Conservation (phyloP, 1,140 invertebrate genomes). For the Caenorhabditis latens region DNA sequence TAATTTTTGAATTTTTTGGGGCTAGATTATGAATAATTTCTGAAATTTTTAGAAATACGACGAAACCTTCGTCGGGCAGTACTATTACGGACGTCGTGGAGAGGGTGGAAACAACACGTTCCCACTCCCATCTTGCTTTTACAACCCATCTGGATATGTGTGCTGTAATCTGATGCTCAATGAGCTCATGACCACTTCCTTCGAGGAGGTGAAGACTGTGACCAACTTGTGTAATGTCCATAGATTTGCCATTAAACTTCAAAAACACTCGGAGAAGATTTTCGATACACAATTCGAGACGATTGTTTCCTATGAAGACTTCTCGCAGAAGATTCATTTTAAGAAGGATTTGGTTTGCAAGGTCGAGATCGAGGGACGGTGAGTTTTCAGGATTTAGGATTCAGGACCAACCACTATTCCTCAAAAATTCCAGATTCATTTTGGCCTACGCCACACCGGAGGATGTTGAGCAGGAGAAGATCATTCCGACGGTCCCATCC, state of each 20-base stretch:
- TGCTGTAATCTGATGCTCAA: slow-evolving; percentile 66
- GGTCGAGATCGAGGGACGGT: slow-evolving; percentile 60
- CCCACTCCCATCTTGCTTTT: slow-evolving; percentile 67
- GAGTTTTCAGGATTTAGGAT: neutral
- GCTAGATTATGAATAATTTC: neutral
- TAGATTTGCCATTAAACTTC: slow-evolving; percentile 57
- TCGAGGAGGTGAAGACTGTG: slow-evolving; percentile 23
- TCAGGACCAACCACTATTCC: neutral
- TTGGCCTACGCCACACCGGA: slow-evolving; percentile 48
- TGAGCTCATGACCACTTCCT: slow-evolving; percentile 67
- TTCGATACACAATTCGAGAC: slow-evolving; percentile 66
- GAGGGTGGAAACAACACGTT: slow-evolving; percentile 52
- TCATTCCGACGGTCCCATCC: slow-evolving; percentile 41
- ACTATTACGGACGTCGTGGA: slow-evolving; percentile 30
- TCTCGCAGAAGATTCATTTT: slow-evolving; percentile 67
- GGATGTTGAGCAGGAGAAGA: slow-evolving; percentile 37
- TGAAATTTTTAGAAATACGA: slow-evolving; percentile 22
- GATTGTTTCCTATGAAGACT: slow-evolving; percentile 64
- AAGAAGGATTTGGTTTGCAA: slow-evolving; percentile 64
- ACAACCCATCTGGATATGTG: slow-evolving; percentile 67
- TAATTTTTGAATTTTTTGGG: neutral
- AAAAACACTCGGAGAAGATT: slow-evolving; percentile 56
- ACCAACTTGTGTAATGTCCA: slow-evolving; percentile 63
- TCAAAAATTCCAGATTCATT: slow-evolving; percentile 45
- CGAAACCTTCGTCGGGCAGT: slow-evolving; percentile 41